Evolutionary conservation across 2,113 vertebrate species (phyloP).

Genomic region (Balaenoptera acutorostrata): DNA sequence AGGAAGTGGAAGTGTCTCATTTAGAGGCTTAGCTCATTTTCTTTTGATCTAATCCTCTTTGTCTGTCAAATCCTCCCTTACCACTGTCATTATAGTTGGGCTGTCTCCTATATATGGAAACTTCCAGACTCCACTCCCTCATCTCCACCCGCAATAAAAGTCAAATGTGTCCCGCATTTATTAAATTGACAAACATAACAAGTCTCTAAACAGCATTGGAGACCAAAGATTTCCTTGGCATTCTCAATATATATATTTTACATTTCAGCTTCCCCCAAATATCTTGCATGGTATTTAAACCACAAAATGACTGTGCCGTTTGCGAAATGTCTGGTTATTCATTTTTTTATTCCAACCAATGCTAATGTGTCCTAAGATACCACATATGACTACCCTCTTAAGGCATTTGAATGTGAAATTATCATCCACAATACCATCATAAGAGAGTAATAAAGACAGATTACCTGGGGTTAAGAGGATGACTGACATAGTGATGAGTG

Average conservation of each 20-base stretch:
- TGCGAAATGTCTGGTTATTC: not conserved
- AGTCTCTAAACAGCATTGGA: not conserved
- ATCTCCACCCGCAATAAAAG: not conserved
- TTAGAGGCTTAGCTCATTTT: not conserved
- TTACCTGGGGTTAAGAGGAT: slow-evolving; percentile 98
- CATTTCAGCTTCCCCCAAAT: not conserved
- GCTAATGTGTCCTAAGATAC: slow-evolving; percentile 43
- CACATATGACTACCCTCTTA: slow-evolving; percentile 47
- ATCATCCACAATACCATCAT: slow-evolving; percentile 53
- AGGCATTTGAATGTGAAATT: slow-evolving; percentile 53
- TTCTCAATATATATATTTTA: not conserved
- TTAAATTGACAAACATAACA: not conserved
- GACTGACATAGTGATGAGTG: slow-evolving; percentile 98
- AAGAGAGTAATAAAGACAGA: slow-evolving; percentile 49
- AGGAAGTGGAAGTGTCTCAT: not conserved
- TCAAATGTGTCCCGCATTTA: not conserved
- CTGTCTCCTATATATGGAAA: not conserved
- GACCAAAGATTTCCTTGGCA: not conserved
- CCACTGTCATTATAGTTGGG: not conserved
- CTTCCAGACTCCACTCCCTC: not conserved
- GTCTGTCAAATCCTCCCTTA: not conserved
- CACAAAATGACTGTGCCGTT: not conserved
- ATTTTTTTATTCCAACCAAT: not conserved
- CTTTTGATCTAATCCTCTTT: not conserved
- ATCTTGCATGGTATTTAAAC: not conserved